Base-by-base conservation (phyloP, 1,140 invertebrate species). In the Brachionus asplanchnoidis region DNA sequence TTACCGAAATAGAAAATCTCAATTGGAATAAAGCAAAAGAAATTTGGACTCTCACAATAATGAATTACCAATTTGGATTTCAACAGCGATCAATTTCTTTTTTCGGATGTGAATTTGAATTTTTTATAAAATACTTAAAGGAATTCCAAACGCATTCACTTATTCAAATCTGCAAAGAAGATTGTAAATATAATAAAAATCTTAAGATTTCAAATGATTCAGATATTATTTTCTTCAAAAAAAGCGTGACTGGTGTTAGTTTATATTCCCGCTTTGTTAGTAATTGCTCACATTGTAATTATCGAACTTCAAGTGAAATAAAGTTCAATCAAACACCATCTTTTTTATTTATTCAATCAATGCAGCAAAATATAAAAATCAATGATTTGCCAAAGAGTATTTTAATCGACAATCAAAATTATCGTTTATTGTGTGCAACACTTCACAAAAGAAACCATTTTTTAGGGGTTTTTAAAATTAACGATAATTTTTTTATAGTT, bases 1-100 rank as follows among this genome's bases (percentile, higher is more conserved):
- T 73, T 42, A 73, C 17, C 36, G 36, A 73, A 40, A 73, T 73
- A 40, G 68, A 73, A 73, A 73, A 40, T 40, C 68, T 73, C 17
- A 42, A 73, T 42, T 73, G 68, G 68, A 73, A 73, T 73, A 42
- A 73, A 73, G 68, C 68, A 73, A 73, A 42, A 73, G 68, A 73
- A 73, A 40, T 73, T 40, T 73, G 68, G 68, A 73, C 36, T 42
- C 17, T 73, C 36, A 40, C 11, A 42, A 42, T 73, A 40, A 44
- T 73, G 36, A 73, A 73, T 73, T 73, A 40, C 36, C 14, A 40
- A 73, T 73, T 73, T 36, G 68, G 36, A 73, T n/a, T 32, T 68
- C 28, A 40, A 32, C 28, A 73, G 17, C 11, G 36, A 73, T 73
- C 68, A 73, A 73, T 73, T 42, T 44, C 68, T 20, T 40, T 40